A percentile compares a stretch with the other conserved stretches of the same genome.
Conservation (phyloP, 2,797 vertebrate genomes). For the Lepilemur ruficaudatus region DNA sequence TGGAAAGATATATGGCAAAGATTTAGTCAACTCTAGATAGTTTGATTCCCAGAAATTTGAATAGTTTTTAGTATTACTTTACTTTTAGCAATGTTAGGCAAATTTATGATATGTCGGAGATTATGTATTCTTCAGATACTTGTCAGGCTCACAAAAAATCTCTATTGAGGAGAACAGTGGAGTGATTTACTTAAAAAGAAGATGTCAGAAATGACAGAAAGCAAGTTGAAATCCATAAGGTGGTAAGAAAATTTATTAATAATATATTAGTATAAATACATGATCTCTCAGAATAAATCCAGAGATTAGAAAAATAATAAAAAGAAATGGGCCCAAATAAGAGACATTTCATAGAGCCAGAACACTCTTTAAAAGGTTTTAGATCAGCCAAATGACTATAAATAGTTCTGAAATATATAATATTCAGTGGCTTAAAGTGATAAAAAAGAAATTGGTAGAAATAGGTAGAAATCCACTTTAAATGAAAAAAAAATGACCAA, state of each 20-base stretch:
- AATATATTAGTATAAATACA: background rate
- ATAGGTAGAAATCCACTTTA: background rate
- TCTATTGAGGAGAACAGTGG: background rate
- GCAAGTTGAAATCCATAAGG: background rate
- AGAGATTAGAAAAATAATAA: background rate
- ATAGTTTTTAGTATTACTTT: background rate
- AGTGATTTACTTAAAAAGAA: background rate
- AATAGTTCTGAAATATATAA: background rate
- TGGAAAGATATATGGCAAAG: background rate
- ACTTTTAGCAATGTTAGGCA: background rate
- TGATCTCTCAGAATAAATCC: background rate
- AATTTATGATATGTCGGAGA: background rate
- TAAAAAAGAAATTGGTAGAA: background rate
- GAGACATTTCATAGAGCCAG: background rate
- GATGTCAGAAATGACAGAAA: background rate
- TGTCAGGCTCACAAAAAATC: background rate
- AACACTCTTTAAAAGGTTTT: background rate
- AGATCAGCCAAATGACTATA: background rate
- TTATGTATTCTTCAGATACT: background rate
- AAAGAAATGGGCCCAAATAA: background rate
- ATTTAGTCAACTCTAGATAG: background rate
- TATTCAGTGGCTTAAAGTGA: background rate
- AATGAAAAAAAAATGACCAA: background rate
- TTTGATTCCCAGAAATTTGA: background rate
- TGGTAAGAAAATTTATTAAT: background rate